Percentiles rank a stretch among this genome's conserved stretches.
phyloP scores from a whole-genome alignment of 2,113 vertebrate genomes.

The human region DNA sequence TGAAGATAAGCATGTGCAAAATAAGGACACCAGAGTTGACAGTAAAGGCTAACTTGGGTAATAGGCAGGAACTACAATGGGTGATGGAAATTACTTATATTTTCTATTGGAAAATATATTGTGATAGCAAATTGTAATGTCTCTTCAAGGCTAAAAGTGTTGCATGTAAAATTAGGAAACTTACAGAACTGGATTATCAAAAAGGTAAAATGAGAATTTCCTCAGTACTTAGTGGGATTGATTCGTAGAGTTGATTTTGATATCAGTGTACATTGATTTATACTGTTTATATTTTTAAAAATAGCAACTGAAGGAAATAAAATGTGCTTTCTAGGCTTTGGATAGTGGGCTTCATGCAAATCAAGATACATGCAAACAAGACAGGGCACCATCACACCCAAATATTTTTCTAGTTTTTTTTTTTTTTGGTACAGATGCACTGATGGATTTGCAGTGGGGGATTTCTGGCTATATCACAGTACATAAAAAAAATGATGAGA shows the following conservation, averaged over 20 bases:
- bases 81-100: neutral
- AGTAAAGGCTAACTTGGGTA: neutral
- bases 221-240: neutral
- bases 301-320: neutral
- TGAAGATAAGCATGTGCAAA: neutral
- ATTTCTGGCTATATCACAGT: neutral
- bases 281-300: neutral
- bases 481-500: neutral
- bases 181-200: neutral
- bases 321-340: neutral
- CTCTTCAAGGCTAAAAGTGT: neutral
- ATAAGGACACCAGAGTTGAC: neutral
- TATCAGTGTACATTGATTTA: neutral
- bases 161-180: neutral
- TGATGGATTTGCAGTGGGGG: neutral
- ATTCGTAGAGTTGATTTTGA: neutral
- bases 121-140: neutral
- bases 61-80: neutral
- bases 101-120: neutral
- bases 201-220: neutral
- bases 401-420: neutral
- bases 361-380: neutral
- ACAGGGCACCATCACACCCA: neutral
- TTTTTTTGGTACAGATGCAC: neutral
- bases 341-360: no score